phyloP scores from a whole-genome alignment of 2,888 invertebrate genomes.

The Parasteatoda lunata region DNA sequence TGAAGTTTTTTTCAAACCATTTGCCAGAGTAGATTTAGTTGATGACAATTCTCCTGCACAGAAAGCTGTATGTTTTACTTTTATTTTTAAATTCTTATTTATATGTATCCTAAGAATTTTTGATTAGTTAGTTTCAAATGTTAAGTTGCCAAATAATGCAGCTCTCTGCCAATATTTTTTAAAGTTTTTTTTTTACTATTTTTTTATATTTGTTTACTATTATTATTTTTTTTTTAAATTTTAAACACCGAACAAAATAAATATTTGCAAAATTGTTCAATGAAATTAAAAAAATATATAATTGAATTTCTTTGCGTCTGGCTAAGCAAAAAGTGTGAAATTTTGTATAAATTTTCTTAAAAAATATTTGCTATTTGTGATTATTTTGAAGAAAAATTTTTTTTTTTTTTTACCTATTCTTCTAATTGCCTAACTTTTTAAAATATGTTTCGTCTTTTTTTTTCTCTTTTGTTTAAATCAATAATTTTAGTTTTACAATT shows the following conservation, averaged over 20 bases:
- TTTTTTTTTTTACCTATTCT: not conserved
- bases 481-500: too few relatives aligned
- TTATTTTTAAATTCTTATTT: not conserved
- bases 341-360: not conserved
- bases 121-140: too few relatives aligned
- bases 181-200: too few relatives aligned
- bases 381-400: not conserved
- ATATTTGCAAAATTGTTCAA: too few relatives aligned
- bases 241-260: too few relatives aligned
- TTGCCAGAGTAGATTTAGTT: slow-evolving; percentile 84
- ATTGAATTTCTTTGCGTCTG: not conserved
- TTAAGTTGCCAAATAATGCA: too few relatives aligned
- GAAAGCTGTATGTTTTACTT: slow-evolving; percentile 75
- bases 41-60: slow-evolving; percentile 88
- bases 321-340: not conserved
- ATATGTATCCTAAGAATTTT: not conserved
- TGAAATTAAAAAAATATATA: not conserved
- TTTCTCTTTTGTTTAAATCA: too few relatives aligned
- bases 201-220: too few relatives aligned
- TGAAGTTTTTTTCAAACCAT: slow-evolving; percentile 72
- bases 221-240: too few relatives aligned
- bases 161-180: too few relatives aligned
- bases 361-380: not conserved
- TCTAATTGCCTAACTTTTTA: too few relatives aligned
- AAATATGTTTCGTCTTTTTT: too few relatives aligned